These are phyloP conservation scores for Parascotia fuliginaria DNA, from an alignment of 2,888 invertebrate genomes.

Conservation along the genomic window DNA sequence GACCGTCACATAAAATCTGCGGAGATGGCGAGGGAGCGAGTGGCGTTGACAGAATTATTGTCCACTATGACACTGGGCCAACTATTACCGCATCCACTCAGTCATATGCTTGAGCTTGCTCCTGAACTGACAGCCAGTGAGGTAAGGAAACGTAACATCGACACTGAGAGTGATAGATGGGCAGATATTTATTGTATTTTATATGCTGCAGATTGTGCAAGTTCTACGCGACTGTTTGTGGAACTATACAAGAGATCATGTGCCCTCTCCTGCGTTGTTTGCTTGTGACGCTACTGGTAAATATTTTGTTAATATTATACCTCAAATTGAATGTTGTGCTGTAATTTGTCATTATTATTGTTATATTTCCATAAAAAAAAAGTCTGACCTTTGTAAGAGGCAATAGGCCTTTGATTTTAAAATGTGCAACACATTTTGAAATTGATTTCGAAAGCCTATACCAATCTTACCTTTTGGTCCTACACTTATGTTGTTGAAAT, in stretches of 20 bases:
- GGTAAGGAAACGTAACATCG: too few species aligned
- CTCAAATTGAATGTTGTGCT: too few species aligned
- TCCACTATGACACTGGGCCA: conserved; percentile 94
- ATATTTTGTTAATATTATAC: too few species aligned
- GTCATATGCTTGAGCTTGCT: conserved; percentile 90
- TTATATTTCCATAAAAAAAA: too few species aligned
- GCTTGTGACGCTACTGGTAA: conserved; percentile 87
- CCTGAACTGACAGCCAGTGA: conserved; percentile 90
- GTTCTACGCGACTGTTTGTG: conserved; percentile 94
- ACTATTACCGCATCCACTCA: conserved; percentile 93
- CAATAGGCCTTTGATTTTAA: too few species aligned
- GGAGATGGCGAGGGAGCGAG: conserved; percentile 69
- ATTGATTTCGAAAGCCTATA: too few species aligned
- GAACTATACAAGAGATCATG: conserved; percentile 95
- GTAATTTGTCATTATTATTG: too few species aligned
- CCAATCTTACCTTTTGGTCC: too few species aligned
- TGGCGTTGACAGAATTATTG: conserved; percentile 87
- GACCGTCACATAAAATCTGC: conserved; percentile 65
- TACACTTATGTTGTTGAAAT: too few species aligned
- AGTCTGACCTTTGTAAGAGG: too few species aligned
- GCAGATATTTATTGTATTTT: background rate
- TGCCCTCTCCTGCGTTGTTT: conserved; percentile 94
- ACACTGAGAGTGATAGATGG: background rate
- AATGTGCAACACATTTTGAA: too few species aligned
- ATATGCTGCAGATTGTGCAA: conserved; percentile 88